phyloP scores from a whole-genome alignment of 2,797 vertebrate species.

The Pseudochromis fuscus region DNA sequence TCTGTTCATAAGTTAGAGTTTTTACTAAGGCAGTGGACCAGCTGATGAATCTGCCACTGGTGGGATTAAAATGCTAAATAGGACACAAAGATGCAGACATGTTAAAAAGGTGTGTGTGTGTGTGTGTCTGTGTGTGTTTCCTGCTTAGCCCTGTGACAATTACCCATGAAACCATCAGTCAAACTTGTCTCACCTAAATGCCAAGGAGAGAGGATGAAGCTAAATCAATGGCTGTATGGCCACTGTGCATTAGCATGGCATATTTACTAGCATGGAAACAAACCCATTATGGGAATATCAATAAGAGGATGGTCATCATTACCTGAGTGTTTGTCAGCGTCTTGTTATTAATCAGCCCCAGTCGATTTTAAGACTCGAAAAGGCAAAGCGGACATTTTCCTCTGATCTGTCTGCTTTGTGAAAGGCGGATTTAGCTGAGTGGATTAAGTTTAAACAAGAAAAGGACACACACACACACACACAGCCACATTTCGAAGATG shows the following conservation, averaged over 20 bases:
- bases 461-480: no score
- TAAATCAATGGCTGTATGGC: slow-evolving; percentile 51
- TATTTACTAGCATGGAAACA: slow-evolving; percentile 50
- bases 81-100: no score
- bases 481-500: no score
- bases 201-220: slow-evolving; percentile 32
- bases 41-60: no score
- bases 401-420: not conserved
- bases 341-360: slow-evolving; percentile 30
- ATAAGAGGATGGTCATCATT: slow-evolving; percentile 55
- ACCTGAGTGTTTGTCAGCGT: slow-evolving; percentile 24
- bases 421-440: not conserved
- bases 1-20: no score
- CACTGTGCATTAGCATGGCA: slow-evolving; percentile 33
- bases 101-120: slow-evolving; percentile 1
- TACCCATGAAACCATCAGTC: slow-evolving; percentile 54
- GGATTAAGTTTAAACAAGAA: no score
- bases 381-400: not conserved
- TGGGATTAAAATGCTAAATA: no score
- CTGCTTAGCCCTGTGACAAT: slow-evolving; percentile 9
- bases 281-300: slow-evolving; percentile 56
- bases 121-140: slow-evolving; percentile 4
- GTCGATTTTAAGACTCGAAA: slow-evolving; percentile 9
- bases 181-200: slow-evolving; percentile 39
- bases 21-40: no score